Conservation (phyloP, 1,140 invertebrate species). For the Coelopa frigida region DNA sequence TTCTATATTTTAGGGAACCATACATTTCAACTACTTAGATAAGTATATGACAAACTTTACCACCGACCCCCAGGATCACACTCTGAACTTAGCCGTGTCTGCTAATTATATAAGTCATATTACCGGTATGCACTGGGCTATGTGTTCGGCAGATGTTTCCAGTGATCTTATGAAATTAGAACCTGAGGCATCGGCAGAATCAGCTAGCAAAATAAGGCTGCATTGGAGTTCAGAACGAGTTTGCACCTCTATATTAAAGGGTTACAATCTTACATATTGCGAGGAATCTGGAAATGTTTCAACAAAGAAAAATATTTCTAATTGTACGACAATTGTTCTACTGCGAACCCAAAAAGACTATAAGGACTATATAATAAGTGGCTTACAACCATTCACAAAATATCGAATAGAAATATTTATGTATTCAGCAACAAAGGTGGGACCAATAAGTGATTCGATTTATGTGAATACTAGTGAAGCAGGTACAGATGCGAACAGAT, state of each 20-base stretch:
- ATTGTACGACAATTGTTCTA: too few relatives aligned
- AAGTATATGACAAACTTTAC: conserved; percentile 16
- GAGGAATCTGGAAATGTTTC: not conserved
- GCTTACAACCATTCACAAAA: conserved; percentile 2
- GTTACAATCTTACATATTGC: conserved; percentile 39
- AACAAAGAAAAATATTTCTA: not conserved
- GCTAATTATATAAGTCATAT: conserved; percentile 28
- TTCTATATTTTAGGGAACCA: conserved; percentile 12
- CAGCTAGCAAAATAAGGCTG: conserved; percentile 19
- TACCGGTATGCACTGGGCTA: conserved; percentile 32
- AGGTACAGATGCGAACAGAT: not conserved
- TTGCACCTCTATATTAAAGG: conserved; percentile 26
- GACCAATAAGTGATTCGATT: not conserved
- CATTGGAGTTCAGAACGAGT: conserved; percentile 28
- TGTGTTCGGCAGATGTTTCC: conserved; percentile 24
- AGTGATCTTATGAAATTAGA: conserved; percentile 30
- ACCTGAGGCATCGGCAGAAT: conserved; percentile 20
- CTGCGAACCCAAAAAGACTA: too few relatives aligned
- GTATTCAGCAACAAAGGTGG: not conserved
- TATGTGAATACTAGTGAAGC: conserved; percentile 1
- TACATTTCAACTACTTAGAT: conserved; percentile 26
- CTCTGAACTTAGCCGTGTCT: conserved; percentile 33
- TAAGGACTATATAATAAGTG: conserved; percentile 1
- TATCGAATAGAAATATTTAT: conserved; percentile 3
- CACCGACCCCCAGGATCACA: conserved; percentile 15